Evolutionary conservation across 2,113 vertebrate genomes (phyloP).

Genomic region (Lycocorax pyrrhopterus): DNA sequence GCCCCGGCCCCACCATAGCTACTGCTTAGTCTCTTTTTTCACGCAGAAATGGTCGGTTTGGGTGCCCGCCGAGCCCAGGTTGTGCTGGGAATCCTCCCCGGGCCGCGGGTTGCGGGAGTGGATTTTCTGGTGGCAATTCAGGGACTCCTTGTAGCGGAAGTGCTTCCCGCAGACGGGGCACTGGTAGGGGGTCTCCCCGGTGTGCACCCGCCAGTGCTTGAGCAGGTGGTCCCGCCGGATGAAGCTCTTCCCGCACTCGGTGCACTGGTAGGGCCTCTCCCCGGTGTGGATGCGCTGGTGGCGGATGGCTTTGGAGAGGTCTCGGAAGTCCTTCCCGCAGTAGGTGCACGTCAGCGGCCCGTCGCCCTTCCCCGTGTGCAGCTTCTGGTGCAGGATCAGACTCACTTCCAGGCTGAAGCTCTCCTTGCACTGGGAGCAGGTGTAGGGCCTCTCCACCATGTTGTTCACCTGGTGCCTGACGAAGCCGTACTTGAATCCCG

Average conservation of each 20-base stretch:
- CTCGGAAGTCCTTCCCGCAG: conserved; percentile 76
- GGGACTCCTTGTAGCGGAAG: conserved; percentile 80
- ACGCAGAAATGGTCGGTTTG: conserved; percentile 17
- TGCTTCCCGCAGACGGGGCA: conserved; percentile 77
- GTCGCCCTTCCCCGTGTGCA: conserved; percentile 76
- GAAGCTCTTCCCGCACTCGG: conserved; percentile 88
- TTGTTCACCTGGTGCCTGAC: conserved; percentile 70
- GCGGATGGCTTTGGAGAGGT: conserved; percentile 73
- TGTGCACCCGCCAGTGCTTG: conserved; percentile 89
- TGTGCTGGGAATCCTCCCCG: background rate
- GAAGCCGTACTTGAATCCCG: conserved; percentile 9
- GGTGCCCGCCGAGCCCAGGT: background rate
- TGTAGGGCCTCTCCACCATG: conserved; percentile 82
- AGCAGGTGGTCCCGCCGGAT: conserved; percentile 88
- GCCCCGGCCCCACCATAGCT: background rate
- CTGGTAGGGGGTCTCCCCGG: conserved; percentile 78
- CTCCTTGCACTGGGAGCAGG: conserved; percentile 86
- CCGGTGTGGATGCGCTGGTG: conserved; percentile 84
- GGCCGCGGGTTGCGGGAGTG: conserved; percentile 66
- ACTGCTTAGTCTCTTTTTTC: conserved; percentile 58
- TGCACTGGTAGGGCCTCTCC: conserved; percentile 90
- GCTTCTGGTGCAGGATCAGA: conserved; percentile 86
- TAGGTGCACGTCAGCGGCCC: conserved; percentile 77
- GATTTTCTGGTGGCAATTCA: conserved; percentile 80
- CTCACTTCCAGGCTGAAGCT: conserved; percentile 88